Evolutionary conservation across 2,113 vertebrate species (phyloP).

Genomic region (Ptilonorhynchus violaceus): DNA sequence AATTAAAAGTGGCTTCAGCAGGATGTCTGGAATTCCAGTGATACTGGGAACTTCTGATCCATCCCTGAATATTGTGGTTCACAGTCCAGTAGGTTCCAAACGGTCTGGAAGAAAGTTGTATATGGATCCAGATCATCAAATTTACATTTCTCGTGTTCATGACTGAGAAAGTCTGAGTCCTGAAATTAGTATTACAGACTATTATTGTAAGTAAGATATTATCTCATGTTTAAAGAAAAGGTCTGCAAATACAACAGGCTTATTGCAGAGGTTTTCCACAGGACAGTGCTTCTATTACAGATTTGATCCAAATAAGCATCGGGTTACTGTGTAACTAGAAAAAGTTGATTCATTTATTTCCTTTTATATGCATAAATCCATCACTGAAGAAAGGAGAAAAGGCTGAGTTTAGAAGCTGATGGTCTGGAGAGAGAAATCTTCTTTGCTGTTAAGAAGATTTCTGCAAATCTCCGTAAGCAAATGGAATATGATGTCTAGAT

Average conservation of each 20-base stretch:
- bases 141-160: neutral
- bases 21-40: neutral
- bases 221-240: neutral
- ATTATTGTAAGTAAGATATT: neutral
- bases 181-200: neutral
- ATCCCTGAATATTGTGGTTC: neutral
- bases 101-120: rapidly evolving
- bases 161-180: neutral
- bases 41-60: neutral
- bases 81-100: neutral
- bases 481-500: slow-evolving; percentile 25
- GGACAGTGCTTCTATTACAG: neutral
- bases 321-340: slow-evolving; percentile 23
- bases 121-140: neutral
- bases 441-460: slow-evolving; percentile 66
- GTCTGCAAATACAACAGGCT: neutral
- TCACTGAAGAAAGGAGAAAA: neutral
- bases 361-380: slow-evolving; percentile 41
- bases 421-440: slow-evolving; percentile 44
- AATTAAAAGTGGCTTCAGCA: neutral
- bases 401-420: slow-evolving; percentile 38
- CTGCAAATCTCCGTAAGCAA: slow-evolving; percentile 50
- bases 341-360: slow-evolving; percentile 62
- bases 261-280: neutral
- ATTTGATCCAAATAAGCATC: neutral